phyloP scores from a whole-genome alignment of 2,888 invertebrate genomes.

The Watsonalla cultraria region DNA sequence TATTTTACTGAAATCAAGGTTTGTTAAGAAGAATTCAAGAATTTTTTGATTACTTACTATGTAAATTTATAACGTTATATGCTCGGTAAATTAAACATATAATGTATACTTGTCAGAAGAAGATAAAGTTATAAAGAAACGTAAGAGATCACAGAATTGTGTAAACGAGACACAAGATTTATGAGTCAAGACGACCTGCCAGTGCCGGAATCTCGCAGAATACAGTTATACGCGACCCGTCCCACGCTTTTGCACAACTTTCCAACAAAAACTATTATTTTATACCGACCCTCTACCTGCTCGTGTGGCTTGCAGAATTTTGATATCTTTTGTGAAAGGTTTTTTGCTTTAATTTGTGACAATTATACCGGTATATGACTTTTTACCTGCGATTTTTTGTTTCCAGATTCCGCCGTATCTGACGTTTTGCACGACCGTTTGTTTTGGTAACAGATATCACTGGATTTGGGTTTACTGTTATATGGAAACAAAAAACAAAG shows the following conservation, averaged over 20 bases:
- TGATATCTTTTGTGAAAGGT: constrained; percentile 71
- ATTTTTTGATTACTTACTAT: no score
- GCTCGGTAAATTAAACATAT: no score
- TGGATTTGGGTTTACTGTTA: constrained; percentile 57
- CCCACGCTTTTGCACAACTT: constrained; percentile 77
- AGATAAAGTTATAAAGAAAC: constrained; percentile 5
- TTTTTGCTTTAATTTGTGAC: constrained; percentile 79
- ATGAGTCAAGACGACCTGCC: constrained; percentile 37
- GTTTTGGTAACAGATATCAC: constrained; percentile 53
- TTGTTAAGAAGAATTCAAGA: no score
- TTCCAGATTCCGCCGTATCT: constrained; percentile 46
- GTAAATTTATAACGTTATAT: no score
- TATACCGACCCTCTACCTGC: constrained; percentile 70
- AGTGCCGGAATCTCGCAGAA: constrained; percentile 40
- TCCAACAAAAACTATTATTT: constrained; percentile 52
- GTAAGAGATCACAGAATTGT: constrained; percentile 9
- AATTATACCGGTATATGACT: constrained; percentile 79
- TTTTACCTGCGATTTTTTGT: constrained; percentile 74
- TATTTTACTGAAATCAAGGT: no score
- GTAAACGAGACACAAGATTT: constrained; percentile 39
- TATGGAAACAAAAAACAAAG: constrained; percentile 22
- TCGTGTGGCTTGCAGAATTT: constrained; percentile 79
- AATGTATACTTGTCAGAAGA: not conserved
- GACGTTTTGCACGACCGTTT: constrained; percentile 70
- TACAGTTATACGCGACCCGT: constrained; percentile 68